Evolutionary conservation across 2,797 vertebrate species (phyloP), one percentile per base, ranked within the genome.

Genomic region (Tympanoctomys barrerae): DNA sequence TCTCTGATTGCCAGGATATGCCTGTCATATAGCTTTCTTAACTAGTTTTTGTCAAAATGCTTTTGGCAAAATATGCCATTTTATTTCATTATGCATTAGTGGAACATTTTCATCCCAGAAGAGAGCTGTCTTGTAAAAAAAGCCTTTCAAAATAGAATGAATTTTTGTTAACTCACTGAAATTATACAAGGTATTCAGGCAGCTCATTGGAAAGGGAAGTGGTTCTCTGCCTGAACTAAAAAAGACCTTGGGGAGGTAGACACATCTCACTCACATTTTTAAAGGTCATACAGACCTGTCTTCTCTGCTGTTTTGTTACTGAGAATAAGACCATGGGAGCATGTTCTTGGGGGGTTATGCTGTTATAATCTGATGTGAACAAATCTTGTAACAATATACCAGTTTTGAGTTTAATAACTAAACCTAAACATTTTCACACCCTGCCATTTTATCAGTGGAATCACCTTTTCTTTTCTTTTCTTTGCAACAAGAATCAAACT

Each of bases 401-500:
- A 57, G 36, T 79, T 95, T 94, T 19, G 73, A 7, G 81, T 90
- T 96, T 61, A 75, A 19, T 91, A 64, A 42, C 24, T 59, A 91
- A 75, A 93, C 46, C 19, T 87, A 85, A 95, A 46, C 21, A 49
- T 95, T 89, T 96, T 89, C 66, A 87, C 42, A 78, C 18, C 42
- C 87, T 88, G 28, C 39, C 59, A 57, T n/a, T 91, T 80, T 87
- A 81, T 85, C 36, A n/a, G 18, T 91, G 19, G 62, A 57, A 19
- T 61, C 16, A 73, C 88, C 93, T 71, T 80, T 91, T 84, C 5
- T 22, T 59, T 59, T 5, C 93, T 71, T 80, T 91, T 84, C 5
- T 22, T 59, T 59, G 1, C 8, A 61, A 9, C 7, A 24, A 24
- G 59, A 61, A 61, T 61, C 6, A 9, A 61, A 61, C 59, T 24